A percentile compares a stretch with the other conserved stretches of the same genome.
Conservation (phyloP, 2,113 vertebrate genomes). For the Neomonachus schauinslandi region DNA sequence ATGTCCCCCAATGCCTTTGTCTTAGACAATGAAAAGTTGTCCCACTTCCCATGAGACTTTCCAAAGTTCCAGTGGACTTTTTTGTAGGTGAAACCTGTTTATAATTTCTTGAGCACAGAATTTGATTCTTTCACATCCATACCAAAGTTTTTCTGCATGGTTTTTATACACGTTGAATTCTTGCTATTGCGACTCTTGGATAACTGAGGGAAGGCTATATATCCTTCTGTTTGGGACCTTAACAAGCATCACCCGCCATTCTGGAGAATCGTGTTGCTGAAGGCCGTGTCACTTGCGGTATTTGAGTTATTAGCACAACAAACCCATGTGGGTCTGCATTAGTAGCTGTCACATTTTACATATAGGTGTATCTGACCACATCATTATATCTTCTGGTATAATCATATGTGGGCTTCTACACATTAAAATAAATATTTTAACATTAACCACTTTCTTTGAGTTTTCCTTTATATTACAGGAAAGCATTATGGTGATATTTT, state of each 20-base stretch:
- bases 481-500: background rate
- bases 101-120: background rate
- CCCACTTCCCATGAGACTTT: background rate
- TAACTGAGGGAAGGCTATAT: background rate
- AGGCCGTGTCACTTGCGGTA: no score
- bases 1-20: no score
- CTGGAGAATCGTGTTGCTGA: background rate
- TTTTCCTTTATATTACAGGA: slow-evolving; percentile 2
- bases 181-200: background rate
- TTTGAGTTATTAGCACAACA: background rate
- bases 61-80: background rate
- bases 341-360: background rate
- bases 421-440: background rate
- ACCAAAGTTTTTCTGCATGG: background rate
- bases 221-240: background rate
- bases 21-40: background rate
- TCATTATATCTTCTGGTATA: background rate
- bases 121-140: background rate
- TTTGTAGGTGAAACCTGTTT: background rate
- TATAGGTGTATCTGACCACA: background rate
- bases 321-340: background rate
- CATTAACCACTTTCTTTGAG: slow-evolving; percentile 12
- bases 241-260: background rate
- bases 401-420: background rate
- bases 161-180: background rate